Evolutionary conservation across 2,888 invertebrate species (phyloP), one percentile per base, ranked within the genome.

Genomic region (Melanargia galathea): DNA sequence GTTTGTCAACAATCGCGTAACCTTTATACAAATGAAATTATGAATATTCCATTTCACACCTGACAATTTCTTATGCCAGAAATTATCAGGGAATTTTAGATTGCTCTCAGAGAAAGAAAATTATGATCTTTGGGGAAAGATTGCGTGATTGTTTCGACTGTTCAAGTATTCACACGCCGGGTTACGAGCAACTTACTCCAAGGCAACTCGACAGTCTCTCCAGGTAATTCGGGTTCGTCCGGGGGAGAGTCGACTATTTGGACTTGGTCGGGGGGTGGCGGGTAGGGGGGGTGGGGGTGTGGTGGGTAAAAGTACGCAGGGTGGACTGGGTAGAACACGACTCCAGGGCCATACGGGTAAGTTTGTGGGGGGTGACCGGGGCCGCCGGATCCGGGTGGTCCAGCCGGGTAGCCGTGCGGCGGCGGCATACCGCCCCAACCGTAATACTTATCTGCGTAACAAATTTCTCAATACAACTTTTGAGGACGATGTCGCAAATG

Each of bases 141-240:
- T 65, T 64, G 52, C 68, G 55, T 59, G 62, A 59, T 16, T 58
- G 60, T 26, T 52, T 59, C 51, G 40, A 46, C 18, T 57, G 18
- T 43, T 43, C 18, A 16, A 40, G 35, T 35, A 40, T 18, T 16
- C 54, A 64, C 33, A 62, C 54, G n/a, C 65, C 46, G 62, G 54
- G 24, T 69, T 45, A n/a, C n/a, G n/a, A n/a, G n/a, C n/a, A 75
- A 90, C 91, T 91, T 88, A 91, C 91, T 88, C 86, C 87, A 91
- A 63, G 91, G 91, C 68, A 91, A 80, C 76, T 90, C 90, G 76
- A 91, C 91, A 49, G 85, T 87, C 73, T 91, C 91, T 65, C 91
- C 91, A 48, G 90, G 87, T 68, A 90, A 82, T 76, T 85, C 83
- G 6, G 91, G 90, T 49, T 86, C 86, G 52, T 72, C 74, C 38